Evolutionary conservation across 2,888 invertebrate genomes (phyloP), one percentile per base, ranked within the genome.

Genomic region (Chrysina gloriosa): DNA sequence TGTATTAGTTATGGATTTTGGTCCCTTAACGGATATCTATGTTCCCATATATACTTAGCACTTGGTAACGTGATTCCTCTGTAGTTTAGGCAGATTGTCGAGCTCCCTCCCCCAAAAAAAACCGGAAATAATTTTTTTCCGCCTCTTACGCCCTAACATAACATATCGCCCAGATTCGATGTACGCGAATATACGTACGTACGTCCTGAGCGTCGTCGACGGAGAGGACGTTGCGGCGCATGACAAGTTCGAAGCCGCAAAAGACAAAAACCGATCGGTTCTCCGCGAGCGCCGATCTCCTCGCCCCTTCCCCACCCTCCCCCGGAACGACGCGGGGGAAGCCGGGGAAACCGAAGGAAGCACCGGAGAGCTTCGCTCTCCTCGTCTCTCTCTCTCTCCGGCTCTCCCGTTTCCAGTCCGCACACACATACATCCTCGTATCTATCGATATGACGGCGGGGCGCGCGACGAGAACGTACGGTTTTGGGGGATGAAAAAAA

Each of bases 201-300:
- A n/a, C n/a, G 21, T 45, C 45, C 45, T 21, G 45, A 14, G 45
- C 19, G 19, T 21, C 45, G 19, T 19, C 48, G 48, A 25, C 25
- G 48, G 27, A 48, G 48, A 27, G 31, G 39, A 52, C 31, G 31
- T 31, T 31, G 45, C 19, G 52, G 52, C 52, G 52, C 52, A 52
- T 52, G 52, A 52, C 52, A 52, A 52, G 52, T 52, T 52, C 52
- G 52, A 52, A 31, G 16, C 52, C 52, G 52, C 52, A 52, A 52
- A 52, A 52, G 52, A 52, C 52, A 52, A 52, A 52, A 52, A 52
- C 52, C 52, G 52, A 52, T 52, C 52, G 52, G 31, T 29, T 52
- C 52, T 52, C 52, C 19, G 19, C 31, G 31, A 19, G 16, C 31
- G 31, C 31, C 52, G 52, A 52, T 45, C 45, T 45, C 45, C 21